Base-by-base conservation (phyloP, 2,113 vertebrate genomes). In the Brachypteracias leptosomus region DNA sequence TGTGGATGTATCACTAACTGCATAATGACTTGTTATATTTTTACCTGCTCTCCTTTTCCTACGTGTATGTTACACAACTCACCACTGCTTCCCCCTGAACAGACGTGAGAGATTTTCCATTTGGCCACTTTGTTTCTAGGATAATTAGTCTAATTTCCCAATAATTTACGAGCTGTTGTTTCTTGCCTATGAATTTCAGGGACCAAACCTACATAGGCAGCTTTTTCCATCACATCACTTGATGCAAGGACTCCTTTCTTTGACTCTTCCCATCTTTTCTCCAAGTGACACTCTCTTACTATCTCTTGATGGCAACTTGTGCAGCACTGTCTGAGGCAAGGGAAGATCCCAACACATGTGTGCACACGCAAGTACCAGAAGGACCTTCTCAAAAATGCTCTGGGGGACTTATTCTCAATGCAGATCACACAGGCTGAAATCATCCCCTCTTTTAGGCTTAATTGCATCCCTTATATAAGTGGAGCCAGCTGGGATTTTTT, bases 381-480 rank as follows among this genome's bases (percentile, higher is more conserved):
- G 28, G 31, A 72, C 33, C 58, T 85, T 85, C 62, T 80, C 77
- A 88, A 76, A 77, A 71, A 42, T 47, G 59, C 78, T 94, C 57
- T 95, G 28, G 47, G 55, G 33, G 33, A 54, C 21, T 83, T 88
- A 51, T 46, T 93, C 67, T 85, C 85, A 73, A 96, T 95, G 91
- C 91, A 94, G 88, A 80, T 93, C 89, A 95, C 86, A 84, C 59
- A 89, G 16, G 19, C 83, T 86, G 46, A 96, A 96, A 94, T 93
- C 92, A 92, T 42, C 42, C 86, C 63, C 84, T 85, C 70, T 79
- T 85, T 85, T 70, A 71, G 75, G 29, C 51, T 84, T 95, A 93
- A 97, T 94, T 95, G 70, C 75, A 94, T 94, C 78, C 85, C 75
- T 88, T 77, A 67, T 46, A n/a, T 88, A 97, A 96, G 94, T 96